phyloP scores from a whole-genome alignment of 2,113 vertebrate genomes.

The Rhadina sibilatrix region DNA sequence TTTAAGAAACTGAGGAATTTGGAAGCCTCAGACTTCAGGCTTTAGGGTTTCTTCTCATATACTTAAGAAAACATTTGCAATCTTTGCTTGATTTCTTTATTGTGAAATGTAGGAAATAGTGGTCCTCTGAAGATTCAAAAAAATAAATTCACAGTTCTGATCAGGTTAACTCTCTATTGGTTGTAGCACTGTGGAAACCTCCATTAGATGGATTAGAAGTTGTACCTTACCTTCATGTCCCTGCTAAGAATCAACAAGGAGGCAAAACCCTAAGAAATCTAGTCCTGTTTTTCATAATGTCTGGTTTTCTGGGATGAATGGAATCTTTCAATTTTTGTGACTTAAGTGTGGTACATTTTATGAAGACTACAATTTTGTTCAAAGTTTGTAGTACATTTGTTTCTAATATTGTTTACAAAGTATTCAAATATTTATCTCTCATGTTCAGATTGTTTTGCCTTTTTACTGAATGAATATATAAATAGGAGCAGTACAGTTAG shows the following conservation, averaged over 20 bases:
- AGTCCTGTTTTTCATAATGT: fast-evolving
- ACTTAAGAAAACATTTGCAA: background rate
- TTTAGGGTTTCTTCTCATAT: background rate
- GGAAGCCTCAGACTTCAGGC: background rate
- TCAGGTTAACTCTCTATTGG: background rate
- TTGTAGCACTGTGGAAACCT: background rate
- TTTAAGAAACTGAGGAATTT: background rate
- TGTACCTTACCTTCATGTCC: background rate
- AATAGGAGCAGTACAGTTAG: background rate
- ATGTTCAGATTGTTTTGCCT: background rate
- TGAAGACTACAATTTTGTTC: background rate
- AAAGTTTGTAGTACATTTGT: background rate
- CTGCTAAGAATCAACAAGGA: background rate
- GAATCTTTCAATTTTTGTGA: background rate
- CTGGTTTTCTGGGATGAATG: background rate
- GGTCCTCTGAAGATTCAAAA: background rate
- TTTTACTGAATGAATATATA: background rate
- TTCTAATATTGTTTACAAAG: background rate
- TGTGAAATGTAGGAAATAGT: background rate
- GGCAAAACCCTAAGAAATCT: background rate
- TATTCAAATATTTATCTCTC: background rate
- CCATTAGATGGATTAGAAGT: background rate
- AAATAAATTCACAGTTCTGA: background rate
- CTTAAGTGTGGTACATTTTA: background rate
- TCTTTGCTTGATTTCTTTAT: background rate